Evolutionary conservation across 1,140 invertebrate species (phyloP), one percentile per base, ranked within the genome.

Genomic region (Zaprionus kolodkinae): DNA sequence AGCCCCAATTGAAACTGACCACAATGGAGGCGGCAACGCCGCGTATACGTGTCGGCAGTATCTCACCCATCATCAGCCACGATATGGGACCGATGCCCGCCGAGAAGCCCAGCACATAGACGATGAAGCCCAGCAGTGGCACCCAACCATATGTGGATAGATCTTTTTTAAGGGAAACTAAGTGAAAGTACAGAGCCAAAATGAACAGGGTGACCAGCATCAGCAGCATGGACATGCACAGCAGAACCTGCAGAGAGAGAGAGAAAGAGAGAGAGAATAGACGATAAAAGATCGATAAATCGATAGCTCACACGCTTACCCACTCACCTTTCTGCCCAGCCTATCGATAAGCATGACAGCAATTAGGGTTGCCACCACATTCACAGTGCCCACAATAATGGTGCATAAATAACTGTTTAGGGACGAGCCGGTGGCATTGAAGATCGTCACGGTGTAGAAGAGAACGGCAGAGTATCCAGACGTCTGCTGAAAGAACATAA

Each of bases 391-490:
- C 25, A 57, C 27, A 33, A 57, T 33, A 11, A 66, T 48, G 6
- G 64, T 48, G 97, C 35, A 95, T 1, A 96, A n/a, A 81, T 96
- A 95, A 64, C 94, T 93, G 79, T 96, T 94, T 43, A 97, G 94
- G 1, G 93, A 94, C 59, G 96, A 96, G 12, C 96, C 96, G n/a
- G 96, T 94, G 73, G 94, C 94, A 92, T 95, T 92, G 92, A 98
- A 98, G 61, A 99, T 98, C 59, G 93, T 93, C 6, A 96, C 96
- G 0, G 97, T 96, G 90, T 98, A 98, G 91, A 98, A 98, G 76
- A 98, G 97, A 25, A 98, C 95, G 6, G 97, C 97, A 81, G 98
- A 98, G 72, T 97, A 97, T n/a, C 97, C 97, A 69, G 95, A 97
- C 56, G 98, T 3, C 27, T 66, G 54, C 27, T 66, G 64, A 4